These are phyloP conservation scores for Notiomystis cincta DNA, from an alignment of 2,113 vertebrate species.

Conservation along the genomic window DNA sequence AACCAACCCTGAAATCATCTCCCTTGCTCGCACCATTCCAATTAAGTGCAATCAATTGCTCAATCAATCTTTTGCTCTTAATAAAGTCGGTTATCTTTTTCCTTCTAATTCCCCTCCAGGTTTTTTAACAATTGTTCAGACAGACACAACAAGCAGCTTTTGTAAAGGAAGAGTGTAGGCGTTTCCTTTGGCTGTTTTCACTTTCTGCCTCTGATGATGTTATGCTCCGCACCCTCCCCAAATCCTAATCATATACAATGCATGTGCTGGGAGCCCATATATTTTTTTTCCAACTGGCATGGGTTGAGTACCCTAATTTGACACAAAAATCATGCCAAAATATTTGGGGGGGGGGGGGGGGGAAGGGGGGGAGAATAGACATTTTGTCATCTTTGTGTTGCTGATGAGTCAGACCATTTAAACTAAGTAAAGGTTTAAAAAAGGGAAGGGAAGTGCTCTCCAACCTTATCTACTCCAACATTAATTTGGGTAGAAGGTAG, in stretches of 20 bases:
- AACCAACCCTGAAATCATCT: not conserved
- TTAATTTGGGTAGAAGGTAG: constrained; percentile 45
- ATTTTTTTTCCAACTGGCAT: not conserved
- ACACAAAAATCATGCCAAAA: constrained; percentile 37
- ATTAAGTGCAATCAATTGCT: constrained; percentile 59
- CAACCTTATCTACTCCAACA: constrained; percentile 25
- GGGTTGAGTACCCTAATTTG: not conserved
- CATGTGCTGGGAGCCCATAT: not conserved
- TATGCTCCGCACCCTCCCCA: constrained; percentile 20
- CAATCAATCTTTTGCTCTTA: constrained; percentile 64
- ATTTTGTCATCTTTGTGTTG: constrained; percentile 30
- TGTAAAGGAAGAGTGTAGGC: constrained; percentile 64
- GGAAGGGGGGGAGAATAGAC: not conserved
- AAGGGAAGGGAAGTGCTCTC: constrained; percentile 17
- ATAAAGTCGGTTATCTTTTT: constrained; percentile 58
- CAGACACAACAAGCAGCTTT: constrained; percentile 67
- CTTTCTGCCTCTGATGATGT: constrained; percentile 62
- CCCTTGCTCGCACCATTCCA: not conserved
- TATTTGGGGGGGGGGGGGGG: not conserved
- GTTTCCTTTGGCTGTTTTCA: constrained; percentile 64
- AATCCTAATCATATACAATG: constrained; percentile 32
- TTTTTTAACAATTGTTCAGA: constrained; percentile 61
- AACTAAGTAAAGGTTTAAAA: constrained; percentile 16
- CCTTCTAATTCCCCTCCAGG: constrained; percentile 47
- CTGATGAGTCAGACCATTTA: constrained; percentile 49